phyloP scores from a whole-genome alignment of 1,140 invertebrate genomes.

The Trichogramma pretiosum region DNA sequence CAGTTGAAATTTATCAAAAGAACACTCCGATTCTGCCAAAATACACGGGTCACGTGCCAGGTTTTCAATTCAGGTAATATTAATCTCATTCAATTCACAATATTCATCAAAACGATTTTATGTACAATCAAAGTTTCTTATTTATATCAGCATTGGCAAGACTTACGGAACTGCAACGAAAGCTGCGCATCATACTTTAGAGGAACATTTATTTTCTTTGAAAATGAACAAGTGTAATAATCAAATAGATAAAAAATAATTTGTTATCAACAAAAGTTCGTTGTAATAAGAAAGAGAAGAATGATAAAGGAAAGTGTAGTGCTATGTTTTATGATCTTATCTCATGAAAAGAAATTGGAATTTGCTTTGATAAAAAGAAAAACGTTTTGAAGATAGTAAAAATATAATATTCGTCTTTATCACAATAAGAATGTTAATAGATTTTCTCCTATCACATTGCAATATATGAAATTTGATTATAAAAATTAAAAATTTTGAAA shows the following conservation, averaged over 20 bases:
- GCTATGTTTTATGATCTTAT: neutral
- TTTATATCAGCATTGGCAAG: constrained; percentile 53
- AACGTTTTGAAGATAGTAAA: neutral
- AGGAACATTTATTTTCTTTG: constrained; percentile 25
- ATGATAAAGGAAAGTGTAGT: neutral
- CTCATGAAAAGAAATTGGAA: neutral
- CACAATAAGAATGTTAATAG: too few relatives aligned
- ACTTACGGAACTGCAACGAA: constrained; percentile 61
- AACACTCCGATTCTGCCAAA: constrained; percentile 62
- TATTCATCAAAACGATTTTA: constrained; percentile 4
- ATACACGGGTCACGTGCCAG: constrained; percentile 65
- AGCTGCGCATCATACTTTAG: constrained; percentile 60
- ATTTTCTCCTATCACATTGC: too few relatives aligned
- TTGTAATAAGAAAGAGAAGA: too few relatives aligned
- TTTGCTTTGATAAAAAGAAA: too few relatives aligned
- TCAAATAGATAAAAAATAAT: neutral
- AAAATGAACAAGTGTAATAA: neutral
- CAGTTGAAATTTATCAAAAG: constrained; percentile 56
- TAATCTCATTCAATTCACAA: constrained; percentile 1
- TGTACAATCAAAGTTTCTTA: constrained; percentile 7
- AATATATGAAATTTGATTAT: too few relatives aligned
- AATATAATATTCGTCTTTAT: neutral
- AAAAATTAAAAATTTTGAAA: too few relatives aligned
- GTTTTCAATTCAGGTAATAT: constrained; percentile 52
- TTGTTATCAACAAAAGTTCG: too few relatives aligned